Percentiles rank a stretch among this genome's conserved stretches.
Conservation (phyloP, 2,888 invertebrate genomes). For the Drosophila neutralis region DNA sequence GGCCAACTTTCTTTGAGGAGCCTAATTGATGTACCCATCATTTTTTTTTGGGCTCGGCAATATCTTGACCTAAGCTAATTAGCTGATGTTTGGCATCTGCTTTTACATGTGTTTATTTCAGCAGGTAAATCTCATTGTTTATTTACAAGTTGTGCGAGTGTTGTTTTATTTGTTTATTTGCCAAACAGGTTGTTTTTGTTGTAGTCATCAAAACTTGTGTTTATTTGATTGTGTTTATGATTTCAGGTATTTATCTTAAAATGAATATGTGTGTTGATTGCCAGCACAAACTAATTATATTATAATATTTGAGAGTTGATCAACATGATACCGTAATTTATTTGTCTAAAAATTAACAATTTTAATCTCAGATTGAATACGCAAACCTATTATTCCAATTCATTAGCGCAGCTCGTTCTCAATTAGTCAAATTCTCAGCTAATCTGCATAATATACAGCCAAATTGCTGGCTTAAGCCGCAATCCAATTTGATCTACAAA, state of each 20-base stretch:
- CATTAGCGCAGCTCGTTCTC: background rate
- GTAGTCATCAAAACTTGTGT: background rate
- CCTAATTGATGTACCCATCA: conserved; percentile 35
- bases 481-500: background rate
- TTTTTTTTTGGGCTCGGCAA: background rate
- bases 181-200: background rate
- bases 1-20: conserved; percentile 21
- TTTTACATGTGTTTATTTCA: conserved; percentile 13
- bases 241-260: background rate
- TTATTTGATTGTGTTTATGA: background rate
- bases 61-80: conserved; percentile 24
- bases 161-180: conserved; percentile 11
- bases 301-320: background rate
- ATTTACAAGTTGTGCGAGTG: conserved; percentile 4
- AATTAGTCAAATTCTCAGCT: background rate
- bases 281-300: background rate
- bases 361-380: background rate
- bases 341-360: background rate
- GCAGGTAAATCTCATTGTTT: conserved; percentile 2
- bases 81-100: conserved; percentile 9
- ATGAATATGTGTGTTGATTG: background rate
- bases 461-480: background rate
- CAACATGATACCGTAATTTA: background rate
- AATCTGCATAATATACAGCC: conserved; percentile 3
- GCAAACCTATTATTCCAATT: background rate